Evolutionary conservation across 2,888 invertebrate species (phyloP).

Genomic region (Apoda limacodes): DNA sequence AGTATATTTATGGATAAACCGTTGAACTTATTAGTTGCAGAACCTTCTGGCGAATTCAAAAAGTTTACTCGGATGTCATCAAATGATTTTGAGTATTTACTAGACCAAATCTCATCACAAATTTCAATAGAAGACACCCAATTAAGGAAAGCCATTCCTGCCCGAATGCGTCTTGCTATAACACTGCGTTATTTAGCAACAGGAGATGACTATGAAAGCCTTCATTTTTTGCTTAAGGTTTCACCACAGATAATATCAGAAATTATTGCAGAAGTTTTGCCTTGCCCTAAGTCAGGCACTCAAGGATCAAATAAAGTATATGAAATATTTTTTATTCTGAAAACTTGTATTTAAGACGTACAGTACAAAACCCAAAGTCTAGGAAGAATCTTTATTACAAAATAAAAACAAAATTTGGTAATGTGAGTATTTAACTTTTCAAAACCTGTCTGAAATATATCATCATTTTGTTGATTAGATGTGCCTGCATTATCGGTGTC

Average conservation of each 20-base stretch:
- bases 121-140: slow-evolving; percentile 11
- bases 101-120: slow-evolving; percentile 10
- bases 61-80: slow-evolving; percentile 19
- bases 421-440: no score
- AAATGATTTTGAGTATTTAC: slow-evolving; percentile 15
- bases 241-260: slow-evolving; percentile 13
- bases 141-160: slow-evolving; percentile 8
- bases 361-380: no score
- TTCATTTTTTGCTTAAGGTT: slow-evolving; percentile 16
- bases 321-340: neutral
- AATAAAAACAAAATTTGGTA: no score
- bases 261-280: slow-evolving; percentile 15
- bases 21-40: slow-evolving; percentile 16
- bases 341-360: no score
- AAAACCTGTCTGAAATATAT: no score
- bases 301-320: slow-evolving; percentile 8
- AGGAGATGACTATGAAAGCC: slow-evolving; percentile 12
- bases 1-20: slow-evolving; percentile 15
- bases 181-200: slow-evolving; percentile 10
- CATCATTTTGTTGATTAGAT: no score
- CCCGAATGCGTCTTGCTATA: slow-evolving; percentile 10
- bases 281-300: slow-evolving; percentile 10
- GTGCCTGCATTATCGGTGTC: no score
- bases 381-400: no score
- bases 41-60: slow-evolving; percentile 17